A percentile compares a stretch with the other conserved stretches of the same genome.
phyloP scores from a whole-genome alignment of 2,797 vertebrate genomes.

The Anguilla megastoma region DNA sequence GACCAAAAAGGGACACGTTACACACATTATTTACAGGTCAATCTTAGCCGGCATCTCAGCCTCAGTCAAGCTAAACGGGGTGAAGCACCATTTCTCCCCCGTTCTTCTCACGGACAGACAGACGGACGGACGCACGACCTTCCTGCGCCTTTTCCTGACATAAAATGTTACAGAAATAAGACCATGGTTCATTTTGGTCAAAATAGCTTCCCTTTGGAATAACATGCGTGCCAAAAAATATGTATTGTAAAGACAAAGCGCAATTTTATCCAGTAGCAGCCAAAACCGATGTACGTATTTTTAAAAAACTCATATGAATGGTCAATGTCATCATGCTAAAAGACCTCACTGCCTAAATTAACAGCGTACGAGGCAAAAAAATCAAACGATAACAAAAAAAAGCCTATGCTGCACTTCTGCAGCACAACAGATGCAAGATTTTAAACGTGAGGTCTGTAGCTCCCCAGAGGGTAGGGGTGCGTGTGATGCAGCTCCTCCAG shows the following conservation, averaged over 20 bases:
- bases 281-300: background rate
- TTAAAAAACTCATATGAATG: background rate
- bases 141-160: background rate
- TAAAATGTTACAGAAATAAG: background rate
- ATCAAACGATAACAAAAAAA: constrained; percentile 31
- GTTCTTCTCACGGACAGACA: background rate
- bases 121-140: background rate
- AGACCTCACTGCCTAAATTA: constrained; percentile 50
- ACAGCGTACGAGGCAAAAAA: constrained; percentile 45
- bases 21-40: background rate
- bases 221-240: background rate
- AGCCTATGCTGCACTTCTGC: constrained; percentile 58
- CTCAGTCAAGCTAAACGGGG: background rate
- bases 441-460: constrained; percentile 33
- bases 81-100: background rate
- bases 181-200: too few species aligned
- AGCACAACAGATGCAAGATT: constrained; percentile 67
- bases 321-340: constrained; percentile 55
- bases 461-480: constrained; percentile 20
- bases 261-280: background rate
- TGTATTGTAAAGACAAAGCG: background rate
- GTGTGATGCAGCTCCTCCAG: too few species aligned
- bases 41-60: background rate
- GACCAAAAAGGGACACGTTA: background rate
- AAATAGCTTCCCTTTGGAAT: background rate